Conservation (phyloP, 2,888 invertebrate species). For the Parnassius smintheus region DNA sequence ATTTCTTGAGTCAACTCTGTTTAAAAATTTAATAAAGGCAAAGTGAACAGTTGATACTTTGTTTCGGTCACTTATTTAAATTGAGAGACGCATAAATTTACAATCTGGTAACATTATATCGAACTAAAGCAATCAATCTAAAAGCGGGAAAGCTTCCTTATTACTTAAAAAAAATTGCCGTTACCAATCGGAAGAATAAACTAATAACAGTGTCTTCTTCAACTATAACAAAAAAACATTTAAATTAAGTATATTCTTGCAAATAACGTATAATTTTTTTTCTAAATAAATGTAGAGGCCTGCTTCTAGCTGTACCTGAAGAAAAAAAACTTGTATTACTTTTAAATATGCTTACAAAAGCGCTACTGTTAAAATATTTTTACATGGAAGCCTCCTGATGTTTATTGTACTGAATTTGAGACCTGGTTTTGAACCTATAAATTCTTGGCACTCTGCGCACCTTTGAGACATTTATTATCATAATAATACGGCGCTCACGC, state of each 20-base stretch:
- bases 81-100: neutral
- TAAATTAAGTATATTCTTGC: too few relatives aligned
- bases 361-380: neutral
- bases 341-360: neutral
- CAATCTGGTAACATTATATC: neutral
- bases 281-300: too few relatives aligned
- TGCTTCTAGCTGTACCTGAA: too few relatives aligned
- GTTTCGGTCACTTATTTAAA: neutral
- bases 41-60: slow-evolving; percentile 11
- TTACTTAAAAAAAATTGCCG: too few relatives aligned
- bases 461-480: slow-evolving; percentile 40
- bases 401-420: slow-evolving; percentile 27
- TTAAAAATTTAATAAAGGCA: slow-evolving; percentile 54
- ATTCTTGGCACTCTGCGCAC: slow-evolving; percentile 31
- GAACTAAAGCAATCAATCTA: too few relatives aligned
- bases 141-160: too few relatives aligned
- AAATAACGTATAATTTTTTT: too few relatives aligned
- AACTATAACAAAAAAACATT: too few relatives aligned
- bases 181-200: too few relatives aligned
- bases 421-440: slow-evolving; percentile 29
- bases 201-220: too few relatives aligned
- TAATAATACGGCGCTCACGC: slow-evolving; percentile 40
- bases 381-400: slow-evolving; percentile 14
- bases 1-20: slow-evolving; percentile 36
- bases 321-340: too few relatives aligned